A percentile compares a stretch with the other conserved stretches of the same genome.
phyloP scores from a whole-genome alignment of 2,113 vertebrate genomes.

The Nicator chloris region DNA sequence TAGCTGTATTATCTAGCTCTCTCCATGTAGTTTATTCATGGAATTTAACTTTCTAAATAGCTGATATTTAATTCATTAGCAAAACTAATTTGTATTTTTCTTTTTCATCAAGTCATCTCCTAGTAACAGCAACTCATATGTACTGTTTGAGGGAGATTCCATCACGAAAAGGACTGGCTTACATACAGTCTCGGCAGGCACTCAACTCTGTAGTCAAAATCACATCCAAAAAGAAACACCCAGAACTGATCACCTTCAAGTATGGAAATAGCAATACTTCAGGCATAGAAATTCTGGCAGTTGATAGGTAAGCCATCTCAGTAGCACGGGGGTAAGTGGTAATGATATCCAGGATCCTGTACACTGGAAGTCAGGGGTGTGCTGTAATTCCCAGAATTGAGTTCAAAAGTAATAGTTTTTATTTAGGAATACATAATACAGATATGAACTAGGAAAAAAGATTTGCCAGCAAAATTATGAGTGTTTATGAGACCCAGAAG shows the following conservation, averaged over 20 bases:
- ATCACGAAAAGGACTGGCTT: slow-evolving; percentile 90
- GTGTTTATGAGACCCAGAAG: background rate
- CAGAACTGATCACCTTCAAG: slow-evolving; percentile 98
- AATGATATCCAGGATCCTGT: background rate
- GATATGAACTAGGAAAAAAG: background rate
- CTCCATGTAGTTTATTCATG: background rate
- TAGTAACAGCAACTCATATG: slow-evolving; percentile 98
- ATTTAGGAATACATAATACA: background rate
- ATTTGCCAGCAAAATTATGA: background rate
- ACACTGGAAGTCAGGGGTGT: background rate
- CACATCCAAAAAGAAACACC: slow-evolving; percentile 98
- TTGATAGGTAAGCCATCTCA: slow-evolving; percentile 85
- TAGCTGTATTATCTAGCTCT: background rate
- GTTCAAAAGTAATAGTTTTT: background rate
- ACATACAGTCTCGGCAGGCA: slow-evolving; percentile 96
- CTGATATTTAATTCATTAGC: background rate
- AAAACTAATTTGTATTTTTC: background rate
- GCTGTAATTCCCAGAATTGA: background rate
- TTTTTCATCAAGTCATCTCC: slow-evolving; percentile 79
- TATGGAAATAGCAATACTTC: slow-evolving; percentile 92
- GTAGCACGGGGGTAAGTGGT: background rate
- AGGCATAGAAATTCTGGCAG: slow-evolving; percentile 91
- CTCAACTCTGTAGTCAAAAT: slow-evolving; percentile 98
- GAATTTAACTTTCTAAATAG: background rate
- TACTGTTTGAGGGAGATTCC: slow-evolving; percentile 96